A percentile compares a stretch with the other conserved stretches of the same genome.
Evolutionary conservation across 2,113 vertebrate species (phyloP).

Genomic region (Menura novaehollandiae): DNA sequence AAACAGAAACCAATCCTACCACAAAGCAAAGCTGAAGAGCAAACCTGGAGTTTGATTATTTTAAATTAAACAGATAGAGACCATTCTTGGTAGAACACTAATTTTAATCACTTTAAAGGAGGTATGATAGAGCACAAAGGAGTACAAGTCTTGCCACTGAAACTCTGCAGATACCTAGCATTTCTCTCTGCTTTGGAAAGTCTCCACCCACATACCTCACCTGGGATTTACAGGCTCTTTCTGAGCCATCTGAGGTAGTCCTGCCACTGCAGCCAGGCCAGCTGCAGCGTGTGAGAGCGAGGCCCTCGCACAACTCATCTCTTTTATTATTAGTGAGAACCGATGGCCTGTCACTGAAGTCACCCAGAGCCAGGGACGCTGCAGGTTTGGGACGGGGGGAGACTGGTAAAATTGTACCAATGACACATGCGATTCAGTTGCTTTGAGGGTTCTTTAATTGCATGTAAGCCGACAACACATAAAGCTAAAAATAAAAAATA

Average conservation of each 20-base stretch:
- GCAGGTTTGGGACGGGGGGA: background rate
- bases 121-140: background rate
- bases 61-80: background rate
- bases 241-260: background rate
- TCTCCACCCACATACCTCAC: constrained; percentile 12
- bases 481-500: constrained; percentile 53
- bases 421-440: background rate
- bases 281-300: rapidly evolving
- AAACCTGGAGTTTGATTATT: background rate
- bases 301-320: background rate
- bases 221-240: background rate
- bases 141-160: background rate
- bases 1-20: background rate
- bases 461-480: background rate
- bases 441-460: constrained; percentile 5
- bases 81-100: background rate
- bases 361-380: background rate
- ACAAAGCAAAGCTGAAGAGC: background rate
- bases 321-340: background rate
- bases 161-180: background rate
- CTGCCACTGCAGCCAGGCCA: background rate
- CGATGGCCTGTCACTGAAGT: background rate
- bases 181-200: background rate
- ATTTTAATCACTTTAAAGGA: background rate
- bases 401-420: background rate